Evolutionary conservation across 2,113 vertebrate genomes (phyloP).

Genomic region (Eulemur macaco): DNA sequence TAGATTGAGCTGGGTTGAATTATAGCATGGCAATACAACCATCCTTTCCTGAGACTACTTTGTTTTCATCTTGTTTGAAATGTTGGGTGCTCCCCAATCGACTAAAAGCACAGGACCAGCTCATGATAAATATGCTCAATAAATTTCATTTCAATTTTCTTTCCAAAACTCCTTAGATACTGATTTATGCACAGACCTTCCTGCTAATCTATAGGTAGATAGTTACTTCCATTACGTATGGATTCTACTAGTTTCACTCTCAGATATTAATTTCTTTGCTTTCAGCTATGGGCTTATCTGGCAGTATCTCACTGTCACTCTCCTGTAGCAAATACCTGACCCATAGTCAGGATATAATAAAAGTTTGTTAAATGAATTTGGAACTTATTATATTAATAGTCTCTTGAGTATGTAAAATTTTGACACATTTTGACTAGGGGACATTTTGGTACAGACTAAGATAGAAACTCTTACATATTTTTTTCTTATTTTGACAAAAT

Average conservation of each 20-base stretch:
- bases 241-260: background rate
- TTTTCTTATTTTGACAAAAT: background rate
- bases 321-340: background rate
- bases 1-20: background rate
- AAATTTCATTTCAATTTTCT: slow-evolving; percentile 3
- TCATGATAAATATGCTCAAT: background rate
- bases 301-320: background rate
- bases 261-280: background rate
- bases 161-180: background rate
- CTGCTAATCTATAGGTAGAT: background rate
- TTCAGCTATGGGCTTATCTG: background rate
- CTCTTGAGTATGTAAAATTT: background rate
- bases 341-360: background rate
- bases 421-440: background rate
- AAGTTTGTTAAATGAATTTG: background rate
- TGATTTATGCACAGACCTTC: background rate
- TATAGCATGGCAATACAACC: background rate
- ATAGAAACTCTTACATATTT: background rate
- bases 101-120: background rate
- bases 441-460: slow-evolving; percentile 14
- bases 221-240: background rate
- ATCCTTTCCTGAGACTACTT: background rate
- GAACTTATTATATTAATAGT: background rate
- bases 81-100: background rate
- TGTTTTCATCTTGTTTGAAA: background rate